Base-by-base conservation (phyloP, 2,113 vertebrate genomes). In the Neomonachus schauinslandi region DNA sequence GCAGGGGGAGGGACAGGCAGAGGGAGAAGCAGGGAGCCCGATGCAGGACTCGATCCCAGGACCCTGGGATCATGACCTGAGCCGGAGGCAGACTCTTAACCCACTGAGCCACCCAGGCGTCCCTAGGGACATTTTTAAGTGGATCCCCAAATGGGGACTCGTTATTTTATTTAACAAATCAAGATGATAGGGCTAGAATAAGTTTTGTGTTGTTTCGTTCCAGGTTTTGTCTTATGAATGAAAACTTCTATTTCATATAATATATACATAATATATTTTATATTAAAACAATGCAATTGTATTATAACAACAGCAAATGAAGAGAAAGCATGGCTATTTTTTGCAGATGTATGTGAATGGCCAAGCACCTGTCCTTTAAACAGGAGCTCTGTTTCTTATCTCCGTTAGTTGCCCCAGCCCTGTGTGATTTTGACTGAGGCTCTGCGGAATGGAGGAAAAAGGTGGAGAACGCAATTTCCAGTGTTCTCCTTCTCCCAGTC, bases 151-250 rank as follows among this genome's bases (percentile, higher is more conserved):
- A 82, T 49, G 10, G 22, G 28, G 71, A 57, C 36, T 95, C 4
- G 74, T 90, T 84, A 46, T 77, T 92, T 85, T 42, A 77, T 94
- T 94, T 96, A 91, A 84, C 22, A 93, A 85, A 96, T 91, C 31
- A 81, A 55, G 82, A 80, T 8, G n/a, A 83, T 31, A 61, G 71
- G 31, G 12, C 24, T 93, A 69, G 76, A 72, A 91, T 87, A 91
- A 80, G 6, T 88, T 91, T 86, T 92, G 65, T 61, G 80, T 55
- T 83, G 46, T 16, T 95, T 65, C 42, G 69, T 92, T 95, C 36
- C 4, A 77, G 59, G 46, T 84, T 88, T 87, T 92, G n/a, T 72
- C 93, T 97, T 82, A 19, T 77, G 39, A 86, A 82, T 72, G 79
- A 93, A 65, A 90, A 63, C 26, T 87, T 87, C 51, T 74, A 2